These are phyloP conservation scores for Apantesis nais DNA, from an alignment of 2,888 invertebrate genomes.

Conservation along the genomic window DNA sequence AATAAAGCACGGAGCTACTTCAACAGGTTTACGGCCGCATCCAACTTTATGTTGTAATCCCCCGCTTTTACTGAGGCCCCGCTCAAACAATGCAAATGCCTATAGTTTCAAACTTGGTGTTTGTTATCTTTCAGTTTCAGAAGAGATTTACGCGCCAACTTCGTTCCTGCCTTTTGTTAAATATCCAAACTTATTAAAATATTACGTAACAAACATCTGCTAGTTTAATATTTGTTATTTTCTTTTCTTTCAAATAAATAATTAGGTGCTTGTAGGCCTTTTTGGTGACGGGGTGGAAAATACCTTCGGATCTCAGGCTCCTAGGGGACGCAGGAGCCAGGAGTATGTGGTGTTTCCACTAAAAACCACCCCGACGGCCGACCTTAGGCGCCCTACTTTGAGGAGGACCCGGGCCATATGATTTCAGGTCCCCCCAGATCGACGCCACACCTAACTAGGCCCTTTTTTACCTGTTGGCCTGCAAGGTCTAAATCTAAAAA, in stretches of 20 bases:
- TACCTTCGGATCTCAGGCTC: too few species aligned
- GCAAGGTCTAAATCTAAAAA: too few species aligned
- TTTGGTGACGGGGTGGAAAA: too few species aligned
- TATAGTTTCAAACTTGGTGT: constrained; percentile 48
- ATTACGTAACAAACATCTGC: constrained; percentile 26
- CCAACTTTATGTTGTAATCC: not conserved
- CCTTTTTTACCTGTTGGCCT: too few species aligned
- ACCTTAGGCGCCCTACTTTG: too few species aligned
- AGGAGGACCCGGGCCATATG: too few species aligned
- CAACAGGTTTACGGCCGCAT: not conserved
- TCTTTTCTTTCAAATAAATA: constrained; percentile 22
- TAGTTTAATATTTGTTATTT: constrained; percentile 24
- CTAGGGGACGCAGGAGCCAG: too few species aligned
- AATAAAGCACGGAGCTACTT: not conserved
- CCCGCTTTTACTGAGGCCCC: constrained; percentile 27
- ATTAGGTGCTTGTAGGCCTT: too few species aligned
- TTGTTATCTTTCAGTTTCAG: constrained; percentile 51
- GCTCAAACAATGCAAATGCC: constrained; percentile 47
- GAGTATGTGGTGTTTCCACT: too few species aligned
- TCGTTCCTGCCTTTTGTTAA: constrained; percentile 39
- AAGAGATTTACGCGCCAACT: constrained; percentile 53
- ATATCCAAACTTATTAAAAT: constrained; percentile 40
- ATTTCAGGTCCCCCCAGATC: too few species aligned
- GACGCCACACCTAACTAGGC: too few species aligned
- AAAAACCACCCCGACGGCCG: too few species aligned